These are phyloP conservation scores for Rhinichthys klamathensis DNA, from an alignment of 2,113 vertebrate genomes.

Conservation along the genomic window DNA sequence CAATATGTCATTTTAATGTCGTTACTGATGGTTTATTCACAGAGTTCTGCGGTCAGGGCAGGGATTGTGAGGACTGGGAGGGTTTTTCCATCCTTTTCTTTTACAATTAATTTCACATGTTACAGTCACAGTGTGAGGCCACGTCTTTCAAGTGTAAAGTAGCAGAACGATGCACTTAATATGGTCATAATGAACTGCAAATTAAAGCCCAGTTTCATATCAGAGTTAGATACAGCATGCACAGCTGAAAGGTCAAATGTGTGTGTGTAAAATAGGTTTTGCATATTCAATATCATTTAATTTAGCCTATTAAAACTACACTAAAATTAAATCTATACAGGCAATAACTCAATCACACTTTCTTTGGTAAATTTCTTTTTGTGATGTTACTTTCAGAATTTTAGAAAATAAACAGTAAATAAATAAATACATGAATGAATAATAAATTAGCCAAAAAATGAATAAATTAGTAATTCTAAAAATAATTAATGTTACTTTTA, in stretches of 20 bases:
- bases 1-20: conserved; percentile 33
- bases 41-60: conserved; percentile 17
- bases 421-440: too few relatives aligned
- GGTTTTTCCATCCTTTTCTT: conserved; percentile 17
- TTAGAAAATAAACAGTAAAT: neutral
- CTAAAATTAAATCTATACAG: too few relatives aligned
- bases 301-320: neutral
- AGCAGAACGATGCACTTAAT: conserved; percentile 21
- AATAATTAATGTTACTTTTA: too few relatives aligned
- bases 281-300: neutral
- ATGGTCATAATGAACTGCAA: conserved; percentile 10
- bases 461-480: too few relatives aligned
- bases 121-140: conserved; percentile 13
- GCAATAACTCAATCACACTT: too few relatives aligned
- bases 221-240: neutral
- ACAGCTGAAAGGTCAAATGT: neutral
- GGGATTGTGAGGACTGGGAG: conserved; percentile 32
- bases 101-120: conserved; percentile 42
- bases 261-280: neutral
- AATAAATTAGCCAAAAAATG: too few relatives aligned
- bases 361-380: neutral
- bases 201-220: neutral
- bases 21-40: conserved; percentile 45
- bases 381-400: neutral
- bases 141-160: conserved; percentile 40